A percentile compares a stretch with the other conserved stretches of the same genome.
Evolutionary conservation across 2,113 vertebrate species (phyloP).

Genomic region (Callospermophilus lateralis): DNA sequence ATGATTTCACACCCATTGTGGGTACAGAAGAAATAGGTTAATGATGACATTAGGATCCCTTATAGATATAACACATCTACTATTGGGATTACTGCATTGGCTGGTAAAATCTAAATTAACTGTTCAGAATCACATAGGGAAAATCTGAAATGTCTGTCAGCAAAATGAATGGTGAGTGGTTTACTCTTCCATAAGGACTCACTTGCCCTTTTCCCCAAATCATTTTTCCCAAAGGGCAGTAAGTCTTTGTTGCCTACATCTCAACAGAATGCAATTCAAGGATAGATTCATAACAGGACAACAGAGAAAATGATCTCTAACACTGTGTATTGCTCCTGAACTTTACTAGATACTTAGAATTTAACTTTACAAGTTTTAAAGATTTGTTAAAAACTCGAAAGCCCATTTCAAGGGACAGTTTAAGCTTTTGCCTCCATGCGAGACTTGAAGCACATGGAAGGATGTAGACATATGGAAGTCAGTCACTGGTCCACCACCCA

Average conservation of each 20-base stretch:
- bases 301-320: slow-evolving; percentile 78
- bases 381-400: background rate
- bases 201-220: background rate
- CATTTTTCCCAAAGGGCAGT: background rate
- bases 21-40: background rate
- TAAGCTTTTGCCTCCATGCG: background rate
- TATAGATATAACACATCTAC: background rate
- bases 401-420: background rate
- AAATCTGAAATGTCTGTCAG: slow-evolving; percentile 21
- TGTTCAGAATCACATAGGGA: background rate
- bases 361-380: background rate
- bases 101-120: slow-evolving; percentile 48
- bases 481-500: background rate
- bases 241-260: slow-evolving; percentile 71
- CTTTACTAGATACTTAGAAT: background rate
- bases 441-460: background rate
- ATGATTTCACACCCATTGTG: background rate
- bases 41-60: background rate
- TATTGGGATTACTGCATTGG: slow-evolving; percentile 12
- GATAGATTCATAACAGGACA: slow-evolving; percentile 64
- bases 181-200: background rate
- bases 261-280: slow-evolving; percentile 51
- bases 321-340: slow-evolving; percentile 14
- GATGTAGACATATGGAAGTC: background rate
- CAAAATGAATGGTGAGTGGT: slow-evolving; percentile 29